A percentile compares a stretch with the other conserved stretches of the same genome.
phyloP scores from a whole-genome alignment of 2,888 invertebrate species.

The Ormyrus nitidulus region DNA sequence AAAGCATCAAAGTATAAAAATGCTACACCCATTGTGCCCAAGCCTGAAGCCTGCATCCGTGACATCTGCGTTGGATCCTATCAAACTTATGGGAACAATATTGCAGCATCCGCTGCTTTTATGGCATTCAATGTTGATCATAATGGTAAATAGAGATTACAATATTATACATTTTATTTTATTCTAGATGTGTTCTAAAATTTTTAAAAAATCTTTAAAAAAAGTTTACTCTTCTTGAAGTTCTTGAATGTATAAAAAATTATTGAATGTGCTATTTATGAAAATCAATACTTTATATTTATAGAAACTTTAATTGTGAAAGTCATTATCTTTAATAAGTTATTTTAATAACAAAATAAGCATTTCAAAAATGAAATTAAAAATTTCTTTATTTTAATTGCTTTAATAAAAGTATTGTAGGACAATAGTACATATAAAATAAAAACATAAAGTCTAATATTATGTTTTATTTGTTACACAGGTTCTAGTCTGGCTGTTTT shows the following conservation, averaged over 20 bases:
- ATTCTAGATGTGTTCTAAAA: constrained; percentile 28
- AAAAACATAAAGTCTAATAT: too few relatives aligned
- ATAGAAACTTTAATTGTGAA: constrained; percentile 6
- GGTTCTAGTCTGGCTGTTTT: constrained; percentile 93
- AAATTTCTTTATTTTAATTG: too few relatives aligned
- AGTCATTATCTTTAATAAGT: neutral
- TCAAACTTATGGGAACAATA: constrained; percentile 96
- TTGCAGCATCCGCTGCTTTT: constrained; percentile 93
- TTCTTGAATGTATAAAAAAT: neutral
- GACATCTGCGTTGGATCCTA: constrained; percentile 95
- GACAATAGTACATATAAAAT: too few relatives aligned
- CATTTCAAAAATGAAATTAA: neutral
- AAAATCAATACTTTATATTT: constrained; percentile 45
- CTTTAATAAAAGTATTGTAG: too few relatives aligned
- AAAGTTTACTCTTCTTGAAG: neutral
- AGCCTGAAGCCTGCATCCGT: constrained; percentile 91
- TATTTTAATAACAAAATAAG: neutral
- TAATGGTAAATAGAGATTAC: constrained; percentile 78
- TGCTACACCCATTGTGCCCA: constrained; percentile 96
- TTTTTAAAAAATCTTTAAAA: neutral
- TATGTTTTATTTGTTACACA: constrained; percentile 62
- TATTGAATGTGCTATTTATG: neutral
- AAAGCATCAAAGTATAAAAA: constrained; percentile 99
- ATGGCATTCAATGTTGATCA: constrained; percentile 98
- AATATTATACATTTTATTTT: constrained; percentile 7